Conservation (phyloP, 2,113 vertebrate genomes). For the Syngnathus scovelli region DNA sequence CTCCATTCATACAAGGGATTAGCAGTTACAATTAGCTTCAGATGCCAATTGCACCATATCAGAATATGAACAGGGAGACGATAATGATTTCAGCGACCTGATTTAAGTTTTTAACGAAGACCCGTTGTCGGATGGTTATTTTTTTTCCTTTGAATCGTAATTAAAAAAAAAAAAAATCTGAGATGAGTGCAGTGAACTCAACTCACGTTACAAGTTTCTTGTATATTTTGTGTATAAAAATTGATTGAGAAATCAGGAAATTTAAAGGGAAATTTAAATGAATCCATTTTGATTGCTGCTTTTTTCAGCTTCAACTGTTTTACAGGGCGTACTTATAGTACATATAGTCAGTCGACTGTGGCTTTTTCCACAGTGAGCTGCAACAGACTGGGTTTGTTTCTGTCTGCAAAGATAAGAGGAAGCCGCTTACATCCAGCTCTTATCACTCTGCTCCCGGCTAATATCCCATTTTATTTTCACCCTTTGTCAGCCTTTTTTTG, state of each 20-base stretch:
- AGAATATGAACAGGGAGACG: neutral
- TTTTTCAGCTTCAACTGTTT: neutral
- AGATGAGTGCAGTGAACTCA: no score
- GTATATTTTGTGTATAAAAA: neutral
- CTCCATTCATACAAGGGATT: slow-evolving; percentile 35
- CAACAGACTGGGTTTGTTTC: slow-evolving; percentile 57
- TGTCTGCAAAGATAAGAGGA: slow-evolving; percentile 67
- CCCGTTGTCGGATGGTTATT: no score
- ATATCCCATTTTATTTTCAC: slow-evolving; percentile 60
- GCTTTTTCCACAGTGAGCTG: slow-evolving; percentile 35
- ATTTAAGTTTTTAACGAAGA: neutral
- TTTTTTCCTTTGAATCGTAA: no score
- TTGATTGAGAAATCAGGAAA: no score
- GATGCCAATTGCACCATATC: slow-evolving; percentile 24
- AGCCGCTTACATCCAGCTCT: slow-evolving; percentile 64
- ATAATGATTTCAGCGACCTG: neutral
- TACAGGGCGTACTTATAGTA: neutral
- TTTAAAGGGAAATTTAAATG: no score
- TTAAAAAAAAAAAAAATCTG: no score
- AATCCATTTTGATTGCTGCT: neutral
- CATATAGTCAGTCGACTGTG: neutral
- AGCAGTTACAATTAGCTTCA: slow-evolving; percentile 11
- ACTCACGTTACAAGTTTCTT: neutral
- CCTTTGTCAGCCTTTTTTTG: slow-evolving; percentile 52
- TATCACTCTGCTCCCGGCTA: slow-evolving; percentile 65